A percentile compares a stretch with the other conserved stretches of the same genome.
Evolutionary conservation across 2,113 vertebrate genomes (phyloP).

Genomic region (Myotis lucifugus): DNA sequence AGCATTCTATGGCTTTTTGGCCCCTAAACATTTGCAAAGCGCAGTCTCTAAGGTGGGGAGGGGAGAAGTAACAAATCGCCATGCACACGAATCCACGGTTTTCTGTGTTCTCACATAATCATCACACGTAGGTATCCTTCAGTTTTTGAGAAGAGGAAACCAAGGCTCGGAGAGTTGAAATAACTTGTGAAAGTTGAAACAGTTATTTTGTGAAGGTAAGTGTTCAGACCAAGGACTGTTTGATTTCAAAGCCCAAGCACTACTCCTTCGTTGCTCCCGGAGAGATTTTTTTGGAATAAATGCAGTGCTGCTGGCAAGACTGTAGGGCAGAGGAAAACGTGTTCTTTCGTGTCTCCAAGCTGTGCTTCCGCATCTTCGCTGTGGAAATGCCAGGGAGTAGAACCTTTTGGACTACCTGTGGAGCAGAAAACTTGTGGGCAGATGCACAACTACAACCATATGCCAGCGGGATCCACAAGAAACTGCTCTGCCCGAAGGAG

Average conservation of each 20-base stretch:
- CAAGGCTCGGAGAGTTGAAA: neutral
- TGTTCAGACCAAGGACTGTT: neutral
- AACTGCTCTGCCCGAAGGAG: neutral
- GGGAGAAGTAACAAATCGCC: neutral
- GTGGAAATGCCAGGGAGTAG: neutral
- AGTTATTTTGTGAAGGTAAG: neutral
- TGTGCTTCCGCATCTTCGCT: neutral
- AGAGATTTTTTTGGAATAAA: neutral
- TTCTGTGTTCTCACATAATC: neutral
- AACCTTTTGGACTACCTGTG: neutral
- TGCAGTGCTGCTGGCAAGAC: neutral
- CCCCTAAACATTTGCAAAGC: neutral
- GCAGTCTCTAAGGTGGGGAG: neutral
- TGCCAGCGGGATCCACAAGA: rapidly evolving
- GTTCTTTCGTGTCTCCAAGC: neutral
- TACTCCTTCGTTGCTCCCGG: neutral
- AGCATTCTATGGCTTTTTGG: neutral
- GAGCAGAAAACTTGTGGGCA: neutral
- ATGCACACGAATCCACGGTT: neutral
- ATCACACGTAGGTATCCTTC: neutral
- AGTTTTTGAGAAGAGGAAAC: neutral
- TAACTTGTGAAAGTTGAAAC: neutral
- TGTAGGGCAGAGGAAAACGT: neutral
- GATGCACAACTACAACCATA: neutral
- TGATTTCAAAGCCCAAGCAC: neutral